Conservation (phyloP, 2,113 vertebrate species). For the Neotoma lepida region DNA sequence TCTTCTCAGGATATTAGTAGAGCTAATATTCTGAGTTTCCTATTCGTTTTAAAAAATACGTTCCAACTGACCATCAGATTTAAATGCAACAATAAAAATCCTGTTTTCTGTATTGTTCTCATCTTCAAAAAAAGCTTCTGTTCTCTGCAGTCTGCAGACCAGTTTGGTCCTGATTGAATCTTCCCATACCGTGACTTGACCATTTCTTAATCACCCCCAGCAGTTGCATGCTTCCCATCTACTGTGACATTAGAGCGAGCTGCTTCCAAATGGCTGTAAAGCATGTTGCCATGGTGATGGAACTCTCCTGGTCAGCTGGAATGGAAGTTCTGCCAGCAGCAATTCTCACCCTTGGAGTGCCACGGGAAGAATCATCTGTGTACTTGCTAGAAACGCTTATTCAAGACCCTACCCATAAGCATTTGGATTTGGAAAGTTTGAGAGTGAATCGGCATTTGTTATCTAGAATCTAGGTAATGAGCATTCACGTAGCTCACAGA, state of each 20-base stretch:
- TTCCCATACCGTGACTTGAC: background rate
- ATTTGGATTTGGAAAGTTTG: slow-evolving; percentile 48
- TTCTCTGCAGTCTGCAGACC: slow-evolving; percentile 44
- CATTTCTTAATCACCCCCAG: slow-evolving; percentile 40
- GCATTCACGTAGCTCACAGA: background rate
- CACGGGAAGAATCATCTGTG: slow-evolving; percentile 6
- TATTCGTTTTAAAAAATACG: slow-evolving; percentile 3
- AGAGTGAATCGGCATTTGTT: slow-evolving; percentile 15
- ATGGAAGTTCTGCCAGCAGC: slow-evolving; percentile 53
- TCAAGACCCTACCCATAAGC: background rate
- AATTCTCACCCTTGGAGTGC: slow-evolving; percentile 43
- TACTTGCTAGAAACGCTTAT: slow-evolving; percentile 46
- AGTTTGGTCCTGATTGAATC: slow-evolving; percentile 39
- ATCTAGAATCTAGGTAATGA: slow-evolving; percentile 6
- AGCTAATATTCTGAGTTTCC: slow-evolving; percentile 39
- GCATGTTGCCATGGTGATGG: slow-evolving; percentile 63
- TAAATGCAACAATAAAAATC: slow-evolving; percentile 44
- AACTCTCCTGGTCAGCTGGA: slow-evolving; percentile 61
- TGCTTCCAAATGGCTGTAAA: slow-evolving; percentile 68
- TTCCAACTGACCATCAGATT: slow-evolving; percentile 29
- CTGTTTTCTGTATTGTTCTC: slow-evolving; percentile 26
- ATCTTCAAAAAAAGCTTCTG: slow-evolving; percentile 10
- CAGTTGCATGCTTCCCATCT: slow-evolving; percentile 42
- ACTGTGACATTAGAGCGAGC: slow-evolving; percentile 61
- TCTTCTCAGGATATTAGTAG: slow-evolving; percentile 48